Conservation (phyloP, 2,888 invertebrate genomes). For the Drosophila flavopinicola region DNA sequence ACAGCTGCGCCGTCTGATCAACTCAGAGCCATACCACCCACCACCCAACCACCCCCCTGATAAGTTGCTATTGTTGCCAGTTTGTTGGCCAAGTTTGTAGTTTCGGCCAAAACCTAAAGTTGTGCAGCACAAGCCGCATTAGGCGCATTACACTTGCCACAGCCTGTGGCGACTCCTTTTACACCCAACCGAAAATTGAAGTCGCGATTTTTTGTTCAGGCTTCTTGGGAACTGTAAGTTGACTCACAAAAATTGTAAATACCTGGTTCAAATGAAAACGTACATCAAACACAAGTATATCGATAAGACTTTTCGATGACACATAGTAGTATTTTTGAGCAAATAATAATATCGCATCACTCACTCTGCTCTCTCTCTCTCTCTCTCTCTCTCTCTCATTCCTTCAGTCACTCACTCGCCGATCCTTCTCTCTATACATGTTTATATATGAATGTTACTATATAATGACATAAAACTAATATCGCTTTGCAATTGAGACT, state of each 20-base stretch:
- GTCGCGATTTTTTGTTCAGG: not conserved
- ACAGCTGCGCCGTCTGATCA: conserved; percentile 49
- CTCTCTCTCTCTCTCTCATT: too few species aligned
- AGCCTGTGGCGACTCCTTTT: conserved; percentile 8
- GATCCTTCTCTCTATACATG: not conserved
- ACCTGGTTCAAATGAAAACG: too few species aligned
- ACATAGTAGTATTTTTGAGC: too few species aligned
- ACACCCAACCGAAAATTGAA: conserved; percentile 20
- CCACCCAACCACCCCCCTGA: not conserved
- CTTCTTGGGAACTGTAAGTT: too few species aligned
- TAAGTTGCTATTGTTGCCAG: conserved; percentile 8
- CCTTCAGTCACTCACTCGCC: conserved; percentile 7
- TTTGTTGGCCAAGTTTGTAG: conserved; percentile 39
- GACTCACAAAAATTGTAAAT: too few species aligned
- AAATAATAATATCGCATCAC: conserved; percentile 15
- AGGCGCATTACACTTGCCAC: conserved; percentile 54
- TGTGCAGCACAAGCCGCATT: conserved; percentile 33
- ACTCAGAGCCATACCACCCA: not conserved
- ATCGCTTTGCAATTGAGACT: conserved; percentile 59
- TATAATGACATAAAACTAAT: conserved; percentile 39
- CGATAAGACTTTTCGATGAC: too few species aligned
- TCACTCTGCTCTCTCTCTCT: conserved; percentile 10
- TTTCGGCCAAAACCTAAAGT: conserved; percentile 37
- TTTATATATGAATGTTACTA: not conserved
- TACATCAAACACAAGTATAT: too few species aligned